phyloP scores from a whole-genome alignment of 2,888 invertebrate genomes.

The Apamea monoglypha region DNA sequence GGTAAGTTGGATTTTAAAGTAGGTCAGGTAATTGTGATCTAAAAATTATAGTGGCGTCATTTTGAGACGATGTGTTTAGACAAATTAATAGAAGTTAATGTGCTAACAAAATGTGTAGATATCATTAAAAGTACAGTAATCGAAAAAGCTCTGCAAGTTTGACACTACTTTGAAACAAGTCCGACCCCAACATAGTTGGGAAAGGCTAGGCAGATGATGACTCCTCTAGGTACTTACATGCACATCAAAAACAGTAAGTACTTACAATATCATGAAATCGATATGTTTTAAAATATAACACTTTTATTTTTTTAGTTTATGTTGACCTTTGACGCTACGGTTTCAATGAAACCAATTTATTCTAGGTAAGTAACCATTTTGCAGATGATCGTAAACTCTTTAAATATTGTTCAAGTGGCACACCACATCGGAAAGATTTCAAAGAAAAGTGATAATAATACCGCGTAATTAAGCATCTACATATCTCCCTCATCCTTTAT shows the following conservation, averaged over 20 bases:
- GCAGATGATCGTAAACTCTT: not conserved
- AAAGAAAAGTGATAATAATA: constrained; percentile 33
- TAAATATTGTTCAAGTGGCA: not conserved
- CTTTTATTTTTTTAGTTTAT: too few relatives aligned
- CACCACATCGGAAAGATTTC: not conserved
- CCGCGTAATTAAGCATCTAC: constrained; percentile 41
- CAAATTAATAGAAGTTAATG: not conserved
- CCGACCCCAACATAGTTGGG: too few relatives aligned
- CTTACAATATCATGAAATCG: not conserved
- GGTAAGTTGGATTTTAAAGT: constrained; percentile 8
- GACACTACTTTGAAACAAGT: not conserved
- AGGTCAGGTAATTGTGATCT: constrained; percentile 19
- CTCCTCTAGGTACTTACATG: not conserved
- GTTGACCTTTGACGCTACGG: too few relatives aligned
- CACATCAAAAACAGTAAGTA: not conserved
- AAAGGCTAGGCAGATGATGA: too few relatives aligned
- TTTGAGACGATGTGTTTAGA: not conserved
- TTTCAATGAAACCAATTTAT: not conserved
- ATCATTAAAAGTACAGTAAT: not conserved
- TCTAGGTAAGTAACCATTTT: not conserved
- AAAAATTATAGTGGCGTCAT: not conserved
- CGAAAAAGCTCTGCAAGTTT: not conserved
- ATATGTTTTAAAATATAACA: too few relatives aligned
- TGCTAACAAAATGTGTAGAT: not conserved
- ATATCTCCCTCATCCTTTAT: constrained; percentile 56